Conservation (phyloP, 2,797 vertebrate genomes). For the Eutrigla gurnardus region DNA sequence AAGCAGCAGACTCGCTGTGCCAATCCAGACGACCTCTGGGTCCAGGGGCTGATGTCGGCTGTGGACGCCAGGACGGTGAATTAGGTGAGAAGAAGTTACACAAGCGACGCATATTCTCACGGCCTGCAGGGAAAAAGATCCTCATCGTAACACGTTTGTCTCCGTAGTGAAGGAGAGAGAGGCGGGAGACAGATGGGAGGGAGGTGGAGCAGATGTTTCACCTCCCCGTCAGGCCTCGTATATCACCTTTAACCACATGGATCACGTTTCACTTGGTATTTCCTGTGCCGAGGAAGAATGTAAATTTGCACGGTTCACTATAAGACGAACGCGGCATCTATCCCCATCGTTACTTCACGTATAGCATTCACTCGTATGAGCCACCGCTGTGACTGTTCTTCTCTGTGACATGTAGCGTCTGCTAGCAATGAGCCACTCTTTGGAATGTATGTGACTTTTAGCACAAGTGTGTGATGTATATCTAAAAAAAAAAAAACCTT, state of each 20-base stretch:
- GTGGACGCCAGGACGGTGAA: rapidly evolving
- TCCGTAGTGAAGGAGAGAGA: slow-evolving; percentile 43
- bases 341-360: slow-evolving; percentile 28
- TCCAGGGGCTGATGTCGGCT: rapidly evolving
- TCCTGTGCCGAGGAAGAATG: slow-evolving; percentile 57
- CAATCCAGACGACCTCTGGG: slow-evolving; percentile 59
- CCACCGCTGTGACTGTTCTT: slow-evolving; percentile 25
- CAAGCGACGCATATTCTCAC: not conserved
- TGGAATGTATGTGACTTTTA: slow-evolving; percentile 47
- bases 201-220: slow-evolving; percentile 19
- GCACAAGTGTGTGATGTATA: slow-evolving; percentile 5
- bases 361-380: slow-evolving; percentile 34
- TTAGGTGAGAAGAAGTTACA: slow-evolving; percentile 37
- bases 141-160: slow-evolving; percentile 18
- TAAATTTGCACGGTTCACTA: slow-evolving; percentile 40
- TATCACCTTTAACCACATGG: slow-evolving; percentile 33
- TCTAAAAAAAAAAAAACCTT: not conserved
- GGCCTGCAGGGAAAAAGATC: not conserved
- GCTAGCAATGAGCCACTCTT: slow-evolving; percentile 73
- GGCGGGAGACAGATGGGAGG: not conserved
- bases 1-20: slow-evolving; percentile 57
- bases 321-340: slow-evolving; percentile 2
- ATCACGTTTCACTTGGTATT: slow-evolving; percentile 41
- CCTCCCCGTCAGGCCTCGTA: slow-evolving; percentile 13
- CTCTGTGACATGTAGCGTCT: slow-evolving; percentile 42